Conservation (phyloP, 2,888 invertebrate genomes). For the Tetropium fuscum region DNA sequence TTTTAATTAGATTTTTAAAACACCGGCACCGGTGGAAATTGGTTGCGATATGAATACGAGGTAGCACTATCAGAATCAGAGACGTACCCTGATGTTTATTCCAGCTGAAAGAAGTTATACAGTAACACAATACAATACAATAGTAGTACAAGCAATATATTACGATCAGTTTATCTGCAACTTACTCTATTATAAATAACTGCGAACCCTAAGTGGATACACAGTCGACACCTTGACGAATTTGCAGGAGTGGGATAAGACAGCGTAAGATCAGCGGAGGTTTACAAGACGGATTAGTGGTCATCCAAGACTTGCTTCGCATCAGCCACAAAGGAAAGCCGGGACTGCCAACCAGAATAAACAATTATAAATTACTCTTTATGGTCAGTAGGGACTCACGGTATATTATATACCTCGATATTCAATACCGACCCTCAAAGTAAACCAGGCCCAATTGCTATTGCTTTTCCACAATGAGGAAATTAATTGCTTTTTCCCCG, state of each 20-base stretch:
- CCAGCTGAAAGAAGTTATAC: too few species aligned
- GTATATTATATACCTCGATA: constrained; percentile 29
- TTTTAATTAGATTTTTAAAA: too few species aligned
- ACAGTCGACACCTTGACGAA: constrained; percentile 37
- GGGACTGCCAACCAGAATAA: constrained; percentile 53
- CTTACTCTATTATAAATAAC: too few species aligned
- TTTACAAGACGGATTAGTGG: constrained; percentile 51
- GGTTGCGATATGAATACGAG: too few species aligned
- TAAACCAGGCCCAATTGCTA: constrained; percentile 28
- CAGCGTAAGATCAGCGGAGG: constrained; percentile 50
- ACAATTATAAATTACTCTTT: constrained; percentile 57
- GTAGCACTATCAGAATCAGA: too few species aligned
- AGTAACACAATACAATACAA: too few species aligned
- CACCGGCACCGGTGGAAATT: too few species aligned
- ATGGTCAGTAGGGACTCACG: constrained; percentile 38
- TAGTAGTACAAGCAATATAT: too few species aligned
- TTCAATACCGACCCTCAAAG: constrained; percentile 28
- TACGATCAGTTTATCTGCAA: too few species aligned
- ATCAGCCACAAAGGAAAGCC: constrained; percentile 48
- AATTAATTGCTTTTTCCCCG: constrained; percentile 32
- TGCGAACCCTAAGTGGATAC: too few species aligned
- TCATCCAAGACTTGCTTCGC: constrained; percentile 38
- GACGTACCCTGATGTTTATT: too few species aligned
- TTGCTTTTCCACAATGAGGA: constrained; percentile 32
- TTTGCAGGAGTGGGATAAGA: constrained; percentile 52